A percentile compares a stretch with the other conserved stretches of the same genome.
These are phyloP conservation scores for Ischnura elegans DNA, from an alignment of 2,888 invertebrate genomes.

Conservation along the genomic window DNA sequence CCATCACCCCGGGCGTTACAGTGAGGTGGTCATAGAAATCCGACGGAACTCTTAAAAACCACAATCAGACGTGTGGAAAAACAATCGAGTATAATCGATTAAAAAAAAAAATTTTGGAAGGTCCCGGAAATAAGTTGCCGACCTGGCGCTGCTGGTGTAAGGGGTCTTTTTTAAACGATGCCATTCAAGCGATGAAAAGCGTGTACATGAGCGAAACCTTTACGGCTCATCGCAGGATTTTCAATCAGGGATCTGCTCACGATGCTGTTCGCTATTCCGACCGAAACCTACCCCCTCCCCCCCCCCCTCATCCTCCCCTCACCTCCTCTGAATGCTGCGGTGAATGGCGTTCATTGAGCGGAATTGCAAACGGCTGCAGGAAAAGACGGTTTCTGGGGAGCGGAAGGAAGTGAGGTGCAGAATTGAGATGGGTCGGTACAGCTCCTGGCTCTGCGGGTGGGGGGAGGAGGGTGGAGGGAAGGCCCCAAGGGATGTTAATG, in stretches of 20 bases:
- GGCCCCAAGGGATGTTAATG: slow-evolving; percentile 27
- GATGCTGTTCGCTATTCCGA: slow-evolving; percentile 28
- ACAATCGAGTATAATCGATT: slow-evolving; percentile 23
- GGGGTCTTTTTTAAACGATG: slow-evolving; percentile 4
- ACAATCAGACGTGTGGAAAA: slow-evolving; percentile 20
- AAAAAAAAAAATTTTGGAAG: background rate
- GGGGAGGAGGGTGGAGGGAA: background rate
- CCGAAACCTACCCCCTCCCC: background rate
- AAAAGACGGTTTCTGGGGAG: slow-evolving; percentile 55
- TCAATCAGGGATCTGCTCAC: slow-evolving; percentile 48
- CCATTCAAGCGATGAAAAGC: slow-evolving; percentile 38
- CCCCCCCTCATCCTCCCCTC: background rate
- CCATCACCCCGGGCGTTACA: background rate
- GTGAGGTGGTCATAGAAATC: background rate
- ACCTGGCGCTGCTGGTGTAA: background rate
- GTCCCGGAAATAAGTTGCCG: slow-evolving; percentile 30
- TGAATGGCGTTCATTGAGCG: slow-evolving; percentile 57
- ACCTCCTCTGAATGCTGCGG: slow-evolving; percentile 51
- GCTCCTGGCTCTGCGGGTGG: background rate
- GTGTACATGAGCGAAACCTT: slow-evolving; percentile 47
- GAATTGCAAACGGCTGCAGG: slow-evolving; percentile 63
- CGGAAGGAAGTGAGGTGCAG: slow-evolving; percentile 59
- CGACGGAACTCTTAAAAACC: background rate
- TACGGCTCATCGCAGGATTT: slow-evolving; percentile 42
- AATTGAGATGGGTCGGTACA: slow-evolving; percentile 48